A percentile compares a stretch with the other conserved stretches of the same genome.
Evolutionary conservation across 2,888 invertebrate genomes (phyloP).

Genomic region (Parnassius mnemosyne): DNA sequence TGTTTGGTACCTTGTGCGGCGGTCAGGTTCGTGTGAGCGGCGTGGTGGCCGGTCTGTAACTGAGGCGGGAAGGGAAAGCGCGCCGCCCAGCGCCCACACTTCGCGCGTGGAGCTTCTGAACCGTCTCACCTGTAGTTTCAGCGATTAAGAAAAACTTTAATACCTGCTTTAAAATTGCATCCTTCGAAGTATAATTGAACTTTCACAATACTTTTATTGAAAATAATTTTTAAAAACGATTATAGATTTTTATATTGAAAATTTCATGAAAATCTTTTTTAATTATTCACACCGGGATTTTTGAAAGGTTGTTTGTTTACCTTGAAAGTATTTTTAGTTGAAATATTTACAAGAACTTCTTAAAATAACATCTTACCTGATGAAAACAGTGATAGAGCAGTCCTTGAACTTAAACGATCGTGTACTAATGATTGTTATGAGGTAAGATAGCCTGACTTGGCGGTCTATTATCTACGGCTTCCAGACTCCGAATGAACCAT

Average conservation of each 20-base stretch:
- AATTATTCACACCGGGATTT: conserved; percentile 23
- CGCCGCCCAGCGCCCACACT: conserved; percentile 55
- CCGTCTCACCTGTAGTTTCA: conserved; percentile 67
- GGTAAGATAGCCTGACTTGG: conserved; percentile 38
- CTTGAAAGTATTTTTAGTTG: conserved; percentile 22
- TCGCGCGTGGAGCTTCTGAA: conserved; percentile 36
- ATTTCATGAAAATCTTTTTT: conserved; percentile 24
- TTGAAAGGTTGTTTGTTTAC: conserved; percentile 18
- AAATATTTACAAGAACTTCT: conserved; percentile 15
- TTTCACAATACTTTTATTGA: neutral
- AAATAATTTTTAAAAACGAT: conserved; percentile 7
- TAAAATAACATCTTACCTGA: conserved; percentile 44
- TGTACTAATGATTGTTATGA: conserved; percentile 40
- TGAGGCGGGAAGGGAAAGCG: conserved; percentile 46
- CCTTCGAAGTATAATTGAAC: neutral
- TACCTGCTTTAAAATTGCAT: no score
- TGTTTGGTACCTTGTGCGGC: conserved; percentile 74
- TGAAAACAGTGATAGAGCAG: conserved; percentile 42
- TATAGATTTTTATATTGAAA: no score
- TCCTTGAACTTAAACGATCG: conserved; percentile 67
- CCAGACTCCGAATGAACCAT: conserved; percentile 56
- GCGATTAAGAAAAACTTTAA: conserved; percentile 34
- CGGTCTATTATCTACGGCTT: conserved; percentile 48
- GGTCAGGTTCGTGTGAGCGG: conserved; percentile 77
- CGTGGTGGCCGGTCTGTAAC: conserved; percentile 73